A percentile compares a stretch with the other conserved stretches of the same genome.
These are phyloP conservation scores for Capreolus pygargus DNA, from an alignment of 2,113 vertebrate species.

Conservation along the genomic window DNA sequence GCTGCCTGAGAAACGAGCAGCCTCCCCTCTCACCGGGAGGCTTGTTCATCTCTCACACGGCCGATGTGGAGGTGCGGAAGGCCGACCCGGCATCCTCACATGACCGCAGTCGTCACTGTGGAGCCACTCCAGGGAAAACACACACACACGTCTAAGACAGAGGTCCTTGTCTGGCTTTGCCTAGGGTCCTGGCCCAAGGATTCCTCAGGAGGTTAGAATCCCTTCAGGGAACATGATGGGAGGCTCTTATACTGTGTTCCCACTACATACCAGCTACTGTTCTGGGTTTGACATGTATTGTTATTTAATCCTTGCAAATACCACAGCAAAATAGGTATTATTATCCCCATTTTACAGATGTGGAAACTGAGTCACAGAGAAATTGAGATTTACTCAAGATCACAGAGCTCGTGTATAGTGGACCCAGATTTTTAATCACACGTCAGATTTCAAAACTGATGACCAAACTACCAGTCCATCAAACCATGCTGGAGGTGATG, in stretches of 20 bases:
- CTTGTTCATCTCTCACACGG: constrained; percentile 36
- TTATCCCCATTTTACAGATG: background rate
- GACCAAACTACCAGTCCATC: background rate
- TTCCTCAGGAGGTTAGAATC: background rate
- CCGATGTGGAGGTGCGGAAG: constrained; percentile 53
- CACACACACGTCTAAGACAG: background rate
- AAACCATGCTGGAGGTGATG: background rate
- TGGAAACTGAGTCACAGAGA: constrained; percentile 12
- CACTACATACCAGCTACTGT: background rate
- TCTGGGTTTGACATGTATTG: background rate
- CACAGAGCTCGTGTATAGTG: background rate
- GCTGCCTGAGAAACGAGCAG: constrained; percentile 75
- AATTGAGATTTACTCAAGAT: background rate
- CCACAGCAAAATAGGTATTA: background rate
- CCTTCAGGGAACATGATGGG: background rate
- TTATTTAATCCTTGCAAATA: background rate
- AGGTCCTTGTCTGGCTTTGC: background rate
- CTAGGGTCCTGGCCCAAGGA: background rate
- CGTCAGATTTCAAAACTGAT: background rate
- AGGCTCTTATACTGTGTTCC: background rate
- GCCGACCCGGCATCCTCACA: constrained; percentile 13
- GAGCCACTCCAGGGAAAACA: background rate
- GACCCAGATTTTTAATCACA: background rate
- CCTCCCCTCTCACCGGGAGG: constrained; percentile 69
- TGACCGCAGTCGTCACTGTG: constrained; percentile 14